Percentiles rank a stretch among this genome's conserved stretches.
Conservation (phyloP, 92 coral and sea anemone genomes). For the Actinernus sp. region DNA sequence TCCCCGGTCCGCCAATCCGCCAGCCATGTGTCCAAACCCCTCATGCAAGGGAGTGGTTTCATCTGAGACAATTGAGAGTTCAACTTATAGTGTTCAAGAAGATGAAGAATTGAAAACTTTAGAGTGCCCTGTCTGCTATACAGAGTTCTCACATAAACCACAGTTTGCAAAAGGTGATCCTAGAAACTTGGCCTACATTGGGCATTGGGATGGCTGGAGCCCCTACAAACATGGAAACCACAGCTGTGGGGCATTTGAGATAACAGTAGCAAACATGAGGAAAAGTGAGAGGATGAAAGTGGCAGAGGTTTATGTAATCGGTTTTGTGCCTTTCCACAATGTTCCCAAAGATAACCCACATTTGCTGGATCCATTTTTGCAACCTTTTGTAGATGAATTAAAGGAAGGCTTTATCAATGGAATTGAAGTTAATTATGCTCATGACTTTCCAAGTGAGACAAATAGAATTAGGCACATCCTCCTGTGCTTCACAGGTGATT, state of each 20-base stretch:
- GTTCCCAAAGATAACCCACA: not conserved
- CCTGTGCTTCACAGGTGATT: not conserved
- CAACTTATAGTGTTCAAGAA: not conserved
- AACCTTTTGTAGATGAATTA: not conserved
- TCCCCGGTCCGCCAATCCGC: no score
- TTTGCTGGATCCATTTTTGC: not conserved
- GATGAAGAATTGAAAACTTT: not conserved
- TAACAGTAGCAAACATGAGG: not conserved
- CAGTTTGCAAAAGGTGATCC: slow-evolving; percentile 69
- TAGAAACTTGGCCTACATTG: slow-evolving; percentile 70
- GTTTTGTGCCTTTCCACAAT: not conserved
- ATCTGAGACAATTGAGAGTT: not conserved
- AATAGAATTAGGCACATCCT: not conserved
- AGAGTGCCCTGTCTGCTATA: slow-evolving; percentile 31
- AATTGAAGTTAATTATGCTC: not conserved
- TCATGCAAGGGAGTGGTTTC: slow-evolving; percentile 50
- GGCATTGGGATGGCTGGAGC: slow-evolving; percentile 6
- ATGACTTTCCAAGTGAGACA: not conserved
- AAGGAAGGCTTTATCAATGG: not conserved
- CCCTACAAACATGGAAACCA: not conserved
- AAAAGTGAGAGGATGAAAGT: not conserved
- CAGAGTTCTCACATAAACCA: slow-evolving; percentile 54
- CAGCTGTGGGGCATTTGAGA: not conserved
- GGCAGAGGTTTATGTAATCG: not conserved
- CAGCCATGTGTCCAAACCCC: slow-evolving; percentile 58